A percentile compares a stretch with the other conserved stretches of the same genome.
These are phyloP conservation scores for Sebastes kiyomatsui DNA, from an alignment of 2,797 vertebrate species.

Conservation along the genomic window DNA sequence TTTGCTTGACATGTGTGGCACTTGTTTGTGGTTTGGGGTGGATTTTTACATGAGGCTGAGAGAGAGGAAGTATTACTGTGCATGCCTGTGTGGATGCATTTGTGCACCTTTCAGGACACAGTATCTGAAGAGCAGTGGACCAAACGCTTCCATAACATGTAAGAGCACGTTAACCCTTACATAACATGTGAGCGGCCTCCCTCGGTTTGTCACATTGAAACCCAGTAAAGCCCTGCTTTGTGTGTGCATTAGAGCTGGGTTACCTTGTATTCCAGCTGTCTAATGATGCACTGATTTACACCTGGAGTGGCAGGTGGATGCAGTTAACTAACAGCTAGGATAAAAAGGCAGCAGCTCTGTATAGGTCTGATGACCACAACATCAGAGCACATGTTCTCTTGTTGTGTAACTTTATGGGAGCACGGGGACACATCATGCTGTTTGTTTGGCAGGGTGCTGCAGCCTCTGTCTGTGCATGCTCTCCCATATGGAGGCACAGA, in stretches of 20 bases:
- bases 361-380: conserved; percentile 3
- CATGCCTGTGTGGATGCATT: conserved; percentile 7
- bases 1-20: too few relatives aligned
- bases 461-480: conserved; percentile 28
- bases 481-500: conserved; percentile 8
- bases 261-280: neutral
- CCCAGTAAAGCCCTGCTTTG: neutral
- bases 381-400: conserved; percentile 35
- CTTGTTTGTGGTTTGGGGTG: neutral
- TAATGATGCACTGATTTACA: conserved; percentile 23
- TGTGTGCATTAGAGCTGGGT: neutral
- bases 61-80: neutral
- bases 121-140: neutral
- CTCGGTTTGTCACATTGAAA: neutral
- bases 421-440: conserved; percentile 60
- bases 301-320: conserved; percentile 11
- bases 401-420: conserved; percentile 66
- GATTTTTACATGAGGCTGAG: neutral
- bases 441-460: conserved; percentile 44
- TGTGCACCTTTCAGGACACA: neutral
- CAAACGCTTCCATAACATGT: conserved; percentile 9
- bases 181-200: neutral
- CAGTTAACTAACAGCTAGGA: neutral
- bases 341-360: neutral
- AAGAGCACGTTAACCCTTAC: conserved; percentile 21